Base-by-base conservation (phyloP, 1,140 invertebrate genomes). In the Lordiphosa clarofinis region DNA sequence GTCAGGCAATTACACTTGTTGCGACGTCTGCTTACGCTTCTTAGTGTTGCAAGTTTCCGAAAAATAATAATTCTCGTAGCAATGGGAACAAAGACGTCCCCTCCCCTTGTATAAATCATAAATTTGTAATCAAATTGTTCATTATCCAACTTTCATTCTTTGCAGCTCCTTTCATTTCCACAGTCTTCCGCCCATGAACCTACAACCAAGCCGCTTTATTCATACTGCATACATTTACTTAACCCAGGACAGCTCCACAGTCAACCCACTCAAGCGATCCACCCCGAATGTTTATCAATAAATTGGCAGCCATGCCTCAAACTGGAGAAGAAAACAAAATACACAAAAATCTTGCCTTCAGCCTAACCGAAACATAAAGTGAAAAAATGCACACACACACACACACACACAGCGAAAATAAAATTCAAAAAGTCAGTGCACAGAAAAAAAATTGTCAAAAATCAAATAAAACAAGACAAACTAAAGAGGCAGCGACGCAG, bases 371-470 rank as follows among this genome's bases (percentile, higher is more conserved):
- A 72, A 49, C 44, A 62, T 40, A 37, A 56, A 15, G 15, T 15
- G 15, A 15, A 60, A 56, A 46, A 7, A 35, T 31, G 40, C 28
- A 53, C 31, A 35, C 10, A 39, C 11, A 54, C 48, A 44, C 38
- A 38, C 21, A 28, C 28, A 31, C 31, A 72, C 12, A 39, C 54
- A 47, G 21, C 13, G 64, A 37, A 82, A 81, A 84, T 72, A 76
- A 84, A 76, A 66, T 56, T 57, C 63, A 47, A 82, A 72, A 79
- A 81, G 70, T 81, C 65, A 65, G 28, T 36, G 21, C 35, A 39
- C 24, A 28, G 24, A 28, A 53, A 72, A 72, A 72, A 81, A 84
- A 76, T 69, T 82, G 76, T 76, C 78, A 82, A 82, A 82, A 82
- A 82, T 84, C 78, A 82, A 82, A 78, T 76, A 76, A 72, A 68